Evolutionary conservation across 1,140 invertebrate species (phyloP).

Genomic region (Brachionus calyciflorus): DNA sequence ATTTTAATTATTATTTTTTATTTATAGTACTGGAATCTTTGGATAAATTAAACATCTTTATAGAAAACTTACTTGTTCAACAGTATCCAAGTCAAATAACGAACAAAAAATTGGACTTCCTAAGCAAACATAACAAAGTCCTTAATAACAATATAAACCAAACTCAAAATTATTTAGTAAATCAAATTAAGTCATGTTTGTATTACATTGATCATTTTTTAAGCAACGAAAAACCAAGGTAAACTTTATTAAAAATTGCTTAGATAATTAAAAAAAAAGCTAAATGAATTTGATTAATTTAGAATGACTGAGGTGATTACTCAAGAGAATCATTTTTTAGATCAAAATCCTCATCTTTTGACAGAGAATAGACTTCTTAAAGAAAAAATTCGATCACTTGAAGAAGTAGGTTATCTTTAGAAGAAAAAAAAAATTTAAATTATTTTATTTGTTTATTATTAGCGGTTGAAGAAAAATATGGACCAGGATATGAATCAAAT

Average conservation of each 20-base stretch:
- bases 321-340: background rate
- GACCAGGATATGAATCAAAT: background rate
- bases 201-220: slow-evolving; percentile 18
- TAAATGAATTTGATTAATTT: background rate
- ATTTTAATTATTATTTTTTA: background rate
- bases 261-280: background rate
- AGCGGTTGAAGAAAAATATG: slow-evolving; percentile 10
- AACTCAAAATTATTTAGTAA: background rate
- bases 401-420: slow-evolving; percentile 14
- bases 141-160: background rate
- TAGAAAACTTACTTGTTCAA: slow-evolving; percentile 11
- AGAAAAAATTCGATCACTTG: slow-evolving; percentile 7
- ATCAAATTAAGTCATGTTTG: slow-evolving; percentile 32
- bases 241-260: background rate
- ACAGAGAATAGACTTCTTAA: slow-evolving; percentile 5
- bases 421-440: background rate
- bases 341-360: slow-evolving; percentile 25
- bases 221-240: background rate
- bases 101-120: background rate
- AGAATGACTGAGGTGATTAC: background rate
- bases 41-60: slow-evolving; percentile 8
- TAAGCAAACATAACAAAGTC: slow-evolving; percentile 9
- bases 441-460: background rate
- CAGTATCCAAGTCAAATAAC: background rate
- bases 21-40: slow-evolving; percentile 23